Conservation (phyloP, 2,113 vertebrate species). For the Eretmochelys imbricata region DNA sequence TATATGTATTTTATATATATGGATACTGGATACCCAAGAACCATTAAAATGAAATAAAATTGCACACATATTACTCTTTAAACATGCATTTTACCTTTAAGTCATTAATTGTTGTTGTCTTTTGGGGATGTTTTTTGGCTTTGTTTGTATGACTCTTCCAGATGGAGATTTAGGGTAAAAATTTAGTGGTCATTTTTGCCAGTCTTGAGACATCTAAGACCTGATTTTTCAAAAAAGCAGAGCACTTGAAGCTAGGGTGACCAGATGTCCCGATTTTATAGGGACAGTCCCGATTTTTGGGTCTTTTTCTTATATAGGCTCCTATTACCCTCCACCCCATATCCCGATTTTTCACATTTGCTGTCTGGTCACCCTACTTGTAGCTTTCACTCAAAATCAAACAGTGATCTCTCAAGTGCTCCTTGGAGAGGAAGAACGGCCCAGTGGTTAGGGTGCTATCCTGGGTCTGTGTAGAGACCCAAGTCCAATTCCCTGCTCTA, state of each 20-base stretch:
- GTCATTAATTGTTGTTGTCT: neutral
- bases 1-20: neutral
- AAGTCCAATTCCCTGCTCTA: neutral
- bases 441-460: neutral
- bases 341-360: too few relatives aligned
- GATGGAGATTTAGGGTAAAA: neutral
- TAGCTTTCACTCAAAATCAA: neutral
- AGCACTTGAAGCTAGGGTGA: neutral
- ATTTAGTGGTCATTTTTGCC: neutral
- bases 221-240: neutral
- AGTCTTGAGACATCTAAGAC: rapidly evolving
- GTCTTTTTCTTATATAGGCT: too few relatives aligned
- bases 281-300: too few relatives aligned
- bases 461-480: neutral
- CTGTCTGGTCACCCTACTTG: neutral
- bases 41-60: neutral
- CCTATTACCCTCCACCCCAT: too few relatives aligned
- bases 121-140: neutral
- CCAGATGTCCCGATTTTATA: too few relatives aligned
- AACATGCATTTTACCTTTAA: neutral
- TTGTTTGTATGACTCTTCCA: neutral
- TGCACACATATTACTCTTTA: neutral
- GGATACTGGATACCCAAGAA: rapidly evolving
- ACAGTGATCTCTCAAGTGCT: neutral
- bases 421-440: neutral